phyloP scores from a whole-genome alignment of 2,113 vertebrate genomes.

The Myotis brandtii region DNA sequence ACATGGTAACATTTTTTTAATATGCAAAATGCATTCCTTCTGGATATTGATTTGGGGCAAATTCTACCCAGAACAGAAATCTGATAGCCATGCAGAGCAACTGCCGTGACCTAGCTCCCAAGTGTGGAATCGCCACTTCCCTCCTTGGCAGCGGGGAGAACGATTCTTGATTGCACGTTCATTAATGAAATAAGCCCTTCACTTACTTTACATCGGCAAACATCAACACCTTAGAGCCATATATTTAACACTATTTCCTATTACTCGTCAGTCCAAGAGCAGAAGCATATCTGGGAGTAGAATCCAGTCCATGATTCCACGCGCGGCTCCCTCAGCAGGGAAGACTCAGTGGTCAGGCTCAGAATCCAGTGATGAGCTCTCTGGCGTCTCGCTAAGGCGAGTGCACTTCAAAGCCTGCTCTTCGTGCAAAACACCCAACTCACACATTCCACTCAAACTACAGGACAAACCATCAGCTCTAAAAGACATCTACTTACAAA shows the following conservation, averaged over 20 bases:
- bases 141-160: background rate
- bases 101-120: background rate
- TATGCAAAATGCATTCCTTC: conserved; percentile 48
- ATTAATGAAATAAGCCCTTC: background rate
- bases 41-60: background rate
- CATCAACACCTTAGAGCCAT: background rate
- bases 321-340: background rate
- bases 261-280: background rate
- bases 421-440: background rate
- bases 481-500: background rate
- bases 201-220: background rate
- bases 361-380: conserved; percentile 14
- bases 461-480: background rate
- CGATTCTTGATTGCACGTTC: background rate
- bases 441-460: background rate
- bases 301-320: background rate
- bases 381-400: background rate
- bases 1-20: background rate
- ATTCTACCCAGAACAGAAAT: conserved; percentile 19
- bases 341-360: conserved; percentile 7
- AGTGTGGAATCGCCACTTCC: background rate
- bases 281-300: background rate
- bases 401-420: background rate
- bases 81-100: background rate
- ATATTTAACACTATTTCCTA: background rate